These are phyloP conservation scores for Leucoma salicis DNA, from an alignment of 2,888 invertebrate species.

Conservation along the genomic window DNA sequence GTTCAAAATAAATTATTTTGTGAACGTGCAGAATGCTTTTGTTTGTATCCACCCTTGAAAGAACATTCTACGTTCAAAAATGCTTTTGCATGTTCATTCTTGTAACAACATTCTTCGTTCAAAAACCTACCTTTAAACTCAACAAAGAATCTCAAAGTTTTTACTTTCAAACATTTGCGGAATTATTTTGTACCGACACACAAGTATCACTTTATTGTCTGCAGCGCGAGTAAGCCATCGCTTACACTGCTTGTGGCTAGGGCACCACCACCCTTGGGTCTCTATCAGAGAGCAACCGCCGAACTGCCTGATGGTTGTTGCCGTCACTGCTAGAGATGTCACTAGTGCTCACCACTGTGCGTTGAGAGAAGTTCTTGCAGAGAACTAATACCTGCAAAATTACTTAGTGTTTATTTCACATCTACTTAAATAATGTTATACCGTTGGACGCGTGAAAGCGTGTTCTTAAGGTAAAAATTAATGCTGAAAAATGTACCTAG, in stretches of 20 bases:
- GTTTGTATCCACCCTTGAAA: background rate
- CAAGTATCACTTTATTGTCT: slow-evolving; percentile 14
- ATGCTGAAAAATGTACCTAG: no score
- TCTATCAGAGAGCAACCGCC: slow-evolving; percentile 61
- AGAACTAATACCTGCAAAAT: slow-evolving; percentile 63
- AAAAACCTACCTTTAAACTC: slow-evolving; percentile 2
- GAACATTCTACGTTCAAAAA: background rate
- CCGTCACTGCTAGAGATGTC: slow-evolving; percentile 77
- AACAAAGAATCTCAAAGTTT: background rate
- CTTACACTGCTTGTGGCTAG: slow-evolving; percentile 70
- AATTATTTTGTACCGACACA: background rate
- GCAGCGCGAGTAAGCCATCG: slow-evolving; percentile 34
- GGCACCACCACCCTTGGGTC: slow-evolving; percentile 60
- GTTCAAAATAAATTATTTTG: background rate
- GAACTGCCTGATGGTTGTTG: slow-evolving; percentile 73
- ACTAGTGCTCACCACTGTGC: slow-evolving; percentile 69
- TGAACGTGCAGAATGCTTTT: background rate
- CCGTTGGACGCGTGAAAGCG: no score
- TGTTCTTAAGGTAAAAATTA: no score
- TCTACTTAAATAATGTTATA: no score
- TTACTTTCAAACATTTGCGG: background rate
- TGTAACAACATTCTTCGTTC: background rate
- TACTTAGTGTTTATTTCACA: no score
- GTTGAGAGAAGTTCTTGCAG: slow-evolving; percentile 76
- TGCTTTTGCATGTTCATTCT: background rate